Evolutionary conservation across 2,797 vertebrate genomes (phyloP).

Genomic region (Esox masquinongy): DNA sequence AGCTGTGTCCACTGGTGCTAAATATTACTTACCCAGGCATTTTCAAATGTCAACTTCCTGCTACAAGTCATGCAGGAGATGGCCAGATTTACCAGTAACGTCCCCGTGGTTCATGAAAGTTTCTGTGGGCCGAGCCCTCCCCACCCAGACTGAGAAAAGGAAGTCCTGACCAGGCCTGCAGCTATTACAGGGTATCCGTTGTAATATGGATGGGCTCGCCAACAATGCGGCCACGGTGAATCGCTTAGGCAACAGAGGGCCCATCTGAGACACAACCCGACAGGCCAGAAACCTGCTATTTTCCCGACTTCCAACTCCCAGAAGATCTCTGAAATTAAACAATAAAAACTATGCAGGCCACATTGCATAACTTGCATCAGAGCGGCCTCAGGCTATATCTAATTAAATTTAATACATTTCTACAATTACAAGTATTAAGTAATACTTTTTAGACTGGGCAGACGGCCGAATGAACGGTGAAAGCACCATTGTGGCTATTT

Average conservation of each 20-base stretch:
- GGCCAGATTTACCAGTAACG: not conserved
- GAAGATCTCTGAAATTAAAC: not conserved
- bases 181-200: slow-evolving; percentile 41
- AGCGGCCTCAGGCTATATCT: not conserved
- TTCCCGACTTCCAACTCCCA: not conserved
- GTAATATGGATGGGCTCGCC: not conserved
- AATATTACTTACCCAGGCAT: not conserved
- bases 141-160: slow-evolving; percentile 36
- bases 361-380: not conserved
- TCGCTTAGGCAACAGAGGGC: slow-evolving; percentile 7
- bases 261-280: not conserved
- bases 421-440: not conserved
- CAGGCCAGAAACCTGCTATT: not conserved
- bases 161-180: slow-evolving; percentile 56
- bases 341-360: not conserved
- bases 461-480: not conserved
- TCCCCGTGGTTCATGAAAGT: not conserved
- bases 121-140: slow-evolving; percentile 16
- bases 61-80: not conserved
- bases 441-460: not conserved
- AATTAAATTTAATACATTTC: not conserved
- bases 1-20: not conserved
- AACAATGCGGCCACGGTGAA: not conserved
- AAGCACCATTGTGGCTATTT: not conserved
- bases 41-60: not conserved